phyloP scores from a whole-genome alignment of 2,113 vertebrate species.

The Pelecanoides urinatrix region DNA sequence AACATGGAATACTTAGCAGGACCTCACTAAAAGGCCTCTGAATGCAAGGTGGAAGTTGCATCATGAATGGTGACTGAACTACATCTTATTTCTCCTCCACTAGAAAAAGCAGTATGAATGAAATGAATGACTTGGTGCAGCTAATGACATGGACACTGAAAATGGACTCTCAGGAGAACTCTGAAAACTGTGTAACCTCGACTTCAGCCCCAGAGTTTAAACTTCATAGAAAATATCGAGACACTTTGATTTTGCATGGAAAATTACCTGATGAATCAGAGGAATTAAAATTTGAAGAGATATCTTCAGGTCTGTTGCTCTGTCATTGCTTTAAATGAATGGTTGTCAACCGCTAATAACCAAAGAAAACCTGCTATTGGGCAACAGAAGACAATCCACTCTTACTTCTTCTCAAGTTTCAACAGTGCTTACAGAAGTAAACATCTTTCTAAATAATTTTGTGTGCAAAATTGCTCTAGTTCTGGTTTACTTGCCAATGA shows the following conservation, averaged over 20 bases:
- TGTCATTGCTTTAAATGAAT: neutral
- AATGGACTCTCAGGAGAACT: slow-evolving; percentile 77
- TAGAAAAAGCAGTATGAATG: slow-evolving; percentile 81
- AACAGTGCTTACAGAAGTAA: neutral
- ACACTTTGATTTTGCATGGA: slow-evolving; percentile 92
- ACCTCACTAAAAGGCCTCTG: neutral
- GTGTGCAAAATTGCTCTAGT: neutral
- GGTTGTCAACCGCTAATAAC: neutral
- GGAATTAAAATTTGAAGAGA: slow-evolving; percentile 76
- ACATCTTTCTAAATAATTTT: neutral
- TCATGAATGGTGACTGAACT: neutral
- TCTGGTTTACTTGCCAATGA: neutral
- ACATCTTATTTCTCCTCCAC: neutral
- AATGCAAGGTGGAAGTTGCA: neutral
- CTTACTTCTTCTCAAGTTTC: neutral
- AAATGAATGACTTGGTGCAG: slow-evolving; percentile 92
- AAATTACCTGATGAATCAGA: slow-evolving; percentile 78
- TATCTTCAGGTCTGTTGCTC: slow-evolving; percentile 79
- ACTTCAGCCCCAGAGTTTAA: slow-evolving; percentile 81
- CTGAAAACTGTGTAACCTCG: slow-evolving; percentile 48
- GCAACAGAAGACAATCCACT: neutral
- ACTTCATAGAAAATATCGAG: slow-evolving; percentile 86
- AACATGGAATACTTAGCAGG: neutral
- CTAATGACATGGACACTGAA: slow-evolving; percentile 93
- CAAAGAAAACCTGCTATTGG: neutral